Evolutionary conservation across 2,113 vertebrate genomes (phyloP).

Genomic region (Mungos mungo): DNA sequence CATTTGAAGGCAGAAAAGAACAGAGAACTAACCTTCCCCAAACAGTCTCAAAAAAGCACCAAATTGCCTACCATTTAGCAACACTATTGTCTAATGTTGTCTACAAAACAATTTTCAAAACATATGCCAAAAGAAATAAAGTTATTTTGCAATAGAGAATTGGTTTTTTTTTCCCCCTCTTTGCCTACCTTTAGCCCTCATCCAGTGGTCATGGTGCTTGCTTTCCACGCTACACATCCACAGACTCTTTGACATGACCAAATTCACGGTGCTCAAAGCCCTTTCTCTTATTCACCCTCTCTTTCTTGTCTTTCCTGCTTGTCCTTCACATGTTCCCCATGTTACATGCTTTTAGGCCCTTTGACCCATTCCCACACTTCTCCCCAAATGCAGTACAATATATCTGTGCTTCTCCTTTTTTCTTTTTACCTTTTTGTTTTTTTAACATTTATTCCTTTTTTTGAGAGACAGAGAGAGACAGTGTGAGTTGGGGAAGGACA

Average conservation of each 20-base stretch:
- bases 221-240: background rate
- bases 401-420: background rate
- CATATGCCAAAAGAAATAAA: background rate
- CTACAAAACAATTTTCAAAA: conserved; percentile 32
- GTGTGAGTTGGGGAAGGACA: no score
- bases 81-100: background rate
- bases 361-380: fast-evolving
- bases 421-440: no score
- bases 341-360: background rate
- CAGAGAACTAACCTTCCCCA: background rate
- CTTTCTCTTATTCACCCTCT: background rate
- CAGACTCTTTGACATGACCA: background rate
- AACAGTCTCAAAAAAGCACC: background rate
- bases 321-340: background rate
- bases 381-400: background rate
- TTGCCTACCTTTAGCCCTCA: background rate
- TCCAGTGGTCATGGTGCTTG: background rate
- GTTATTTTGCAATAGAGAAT: background rate
- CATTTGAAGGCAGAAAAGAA: background rate
- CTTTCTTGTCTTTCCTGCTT: background rate
- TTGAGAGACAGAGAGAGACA: no score
- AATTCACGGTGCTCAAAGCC: background rate
- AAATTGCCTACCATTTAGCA: background rate
- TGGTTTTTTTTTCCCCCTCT: background rate
- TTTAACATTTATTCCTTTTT: no score